Conservation (phyloP, 64 coral and sea anemone species). For the Cladopsammia gracilis region DNA sequence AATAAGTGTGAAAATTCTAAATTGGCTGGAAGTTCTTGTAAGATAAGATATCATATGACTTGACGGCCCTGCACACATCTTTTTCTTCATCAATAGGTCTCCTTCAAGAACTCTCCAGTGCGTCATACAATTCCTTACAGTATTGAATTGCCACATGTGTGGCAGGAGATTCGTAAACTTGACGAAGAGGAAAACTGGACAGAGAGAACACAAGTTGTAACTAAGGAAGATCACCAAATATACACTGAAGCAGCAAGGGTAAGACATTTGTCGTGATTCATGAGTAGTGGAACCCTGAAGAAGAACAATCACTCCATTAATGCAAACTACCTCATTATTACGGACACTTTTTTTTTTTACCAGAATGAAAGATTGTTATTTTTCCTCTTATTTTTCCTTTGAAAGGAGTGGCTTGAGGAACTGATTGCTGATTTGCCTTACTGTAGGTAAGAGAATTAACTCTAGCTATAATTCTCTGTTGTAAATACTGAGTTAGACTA, state of each 20-base stretch:
- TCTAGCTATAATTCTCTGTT: too few species aligned
- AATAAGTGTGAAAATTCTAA: too few species aligned
- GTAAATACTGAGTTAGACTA: too few species aligned
- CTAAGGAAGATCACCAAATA: slow-evolving; percentile 86
- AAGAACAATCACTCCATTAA: not conserved
- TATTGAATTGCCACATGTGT: slow-evolving; percentile 49
- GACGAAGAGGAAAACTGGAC: slow-evolving; percentile 99
- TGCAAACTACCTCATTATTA: not conserved
- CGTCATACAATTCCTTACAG: slow-evolving; percentile 49
- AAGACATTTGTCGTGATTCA: not conserved
- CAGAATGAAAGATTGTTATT: not conserved
- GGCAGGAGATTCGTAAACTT: slow-evolving; percentile 94
- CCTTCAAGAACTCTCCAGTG: slow-evolving; percentile 91
- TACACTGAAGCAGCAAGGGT: slow-evolving; percentile 84
- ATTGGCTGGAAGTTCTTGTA: too few species aligned
- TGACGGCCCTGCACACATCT: too few species aligned
- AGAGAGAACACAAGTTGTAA: slow-evolving; percentile 94
- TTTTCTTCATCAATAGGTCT: slow-evolving; percentile 49
- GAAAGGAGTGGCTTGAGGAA: slow-evolving; percentile 79
- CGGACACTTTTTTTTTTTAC: not conserved
- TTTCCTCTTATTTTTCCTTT: not conserved
- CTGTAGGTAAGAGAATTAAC: slow-evolving; percentile 52
- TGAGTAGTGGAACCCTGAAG: too few species aligned
- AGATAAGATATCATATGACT: too few species aligned
- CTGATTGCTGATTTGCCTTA: slow-evolving; percentile 79